Evolutionary conservation across 2,797 vertebrate species (phyloP), one percentile per base, ranked within the genome.

Genomic region (Gephyroberyx darwinii): DNA sequence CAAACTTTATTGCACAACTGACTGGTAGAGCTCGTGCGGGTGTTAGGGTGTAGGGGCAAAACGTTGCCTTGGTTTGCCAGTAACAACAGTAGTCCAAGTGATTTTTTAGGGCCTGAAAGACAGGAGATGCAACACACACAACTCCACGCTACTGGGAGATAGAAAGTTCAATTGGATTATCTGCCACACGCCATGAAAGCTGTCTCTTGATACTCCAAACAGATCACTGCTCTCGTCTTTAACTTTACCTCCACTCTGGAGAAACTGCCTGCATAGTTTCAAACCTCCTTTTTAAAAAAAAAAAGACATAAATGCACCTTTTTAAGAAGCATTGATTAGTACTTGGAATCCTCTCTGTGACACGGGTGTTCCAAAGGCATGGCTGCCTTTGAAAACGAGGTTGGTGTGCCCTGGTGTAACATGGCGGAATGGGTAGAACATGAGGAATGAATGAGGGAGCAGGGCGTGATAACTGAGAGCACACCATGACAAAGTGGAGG

Each of bases 301-400:
- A n/a, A n/a, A n/a, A n/a, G n/a, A n/a, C 94, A 97, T 95, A 95
- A 95, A 95, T 95, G 96, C 86, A 85, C 92, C 94, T 95, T 96
- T 96, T 95, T 96, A 95, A 94, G 93, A 96, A 92, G 92, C 95
- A 96, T 94, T 96, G 96, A 96, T 96, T 96, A 95, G 94, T 95
- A 96, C 95, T 95, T 94, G 93, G 93, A 96, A 94, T 94, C 93
- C 70, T 94, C 91, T 93, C 92, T 86, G 91, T 93, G 92, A 94
- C 94, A 78, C 89, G 84, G 91, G 80, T 91, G 92, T 94, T 94
- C 92, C 90, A 90, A 91, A 89, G 89, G 91, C 91, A 52, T 85
- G 91, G 92, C 90, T 91, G 93, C 92, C 92, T 95, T 95, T 93
- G 78, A 90, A 90, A 65, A 85, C 80, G 63, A 84, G 74, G 77